These are phyloP conservation scores for Pocillopora damicornis DNA, from an alignment of 64 coral and sea anemone genomes.

Conservation along the genomic window DNA sequence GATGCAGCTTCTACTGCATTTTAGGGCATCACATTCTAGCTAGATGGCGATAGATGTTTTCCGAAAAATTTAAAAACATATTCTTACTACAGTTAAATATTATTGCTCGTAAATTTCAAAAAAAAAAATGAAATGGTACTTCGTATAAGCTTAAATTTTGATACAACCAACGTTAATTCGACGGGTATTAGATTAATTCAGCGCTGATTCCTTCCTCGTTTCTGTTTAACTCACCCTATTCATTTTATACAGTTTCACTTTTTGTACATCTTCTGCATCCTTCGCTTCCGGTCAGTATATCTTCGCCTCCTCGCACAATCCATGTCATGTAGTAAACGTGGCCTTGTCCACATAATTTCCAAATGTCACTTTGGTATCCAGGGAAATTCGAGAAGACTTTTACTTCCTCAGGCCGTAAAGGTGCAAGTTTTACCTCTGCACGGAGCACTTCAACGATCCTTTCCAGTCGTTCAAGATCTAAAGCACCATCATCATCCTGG, in stretches of 20 bases:
- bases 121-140: too few species aligned
- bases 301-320: conserved; percentile 5
- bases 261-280: background rate
- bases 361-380: background rate
- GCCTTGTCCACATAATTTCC: background rate
- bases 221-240: background rate
- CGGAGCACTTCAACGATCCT: background rate
- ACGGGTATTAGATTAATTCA: too few species aligned
- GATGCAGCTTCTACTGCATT: too few species aligned
- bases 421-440: background rate
- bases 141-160: too few species aligned
- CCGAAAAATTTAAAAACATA: too few species aligned
- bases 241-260: background rate
- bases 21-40: too few species aligned
- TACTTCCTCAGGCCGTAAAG: background rate
- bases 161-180: too few species aligned
- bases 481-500: background rate
- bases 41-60: too few species aligned
- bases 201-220: background rate
- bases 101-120: too few species aligned
- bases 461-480: background rate
- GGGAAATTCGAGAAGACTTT: conserved; percentile 4
- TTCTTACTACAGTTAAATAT: too few species aligned
- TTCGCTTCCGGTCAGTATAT: background rate
- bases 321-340: background rate